Evolutionary conservation across 2,113 vertebrate genomes (phyloP).

Genomic region (Nothocercus nigrocapillus): DNA sequence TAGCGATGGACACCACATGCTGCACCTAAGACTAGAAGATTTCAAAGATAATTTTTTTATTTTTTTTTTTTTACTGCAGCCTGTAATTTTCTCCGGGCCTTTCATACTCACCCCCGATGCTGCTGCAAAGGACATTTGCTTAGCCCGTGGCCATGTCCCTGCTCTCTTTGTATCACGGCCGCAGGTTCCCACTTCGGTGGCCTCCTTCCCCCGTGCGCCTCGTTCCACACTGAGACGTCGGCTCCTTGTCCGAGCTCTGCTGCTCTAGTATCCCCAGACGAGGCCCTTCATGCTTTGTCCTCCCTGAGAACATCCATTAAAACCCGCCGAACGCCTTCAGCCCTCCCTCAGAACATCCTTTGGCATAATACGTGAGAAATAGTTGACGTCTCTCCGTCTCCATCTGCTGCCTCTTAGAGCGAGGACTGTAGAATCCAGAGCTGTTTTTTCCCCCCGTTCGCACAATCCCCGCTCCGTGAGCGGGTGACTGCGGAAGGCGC

Average conservation of each 20-base stretch:
- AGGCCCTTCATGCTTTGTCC: not conserved
- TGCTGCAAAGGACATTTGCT: not conserved
- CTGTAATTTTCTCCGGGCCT: not conserved
- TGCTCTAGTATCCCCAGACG: not conserved
- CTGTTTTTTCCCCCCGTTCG: not conserved
- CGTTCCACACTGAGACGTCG: not conserved
- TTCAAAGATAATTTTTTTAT: not conserved
- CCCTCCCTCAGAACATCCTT: slow-evolving; percentile 33
- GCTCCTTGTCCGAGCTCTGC: not conserved
- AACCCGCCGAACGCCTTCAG: not conserved
- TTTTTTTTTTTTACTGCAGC: not conserved
- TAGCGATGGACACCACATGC: not conserved
- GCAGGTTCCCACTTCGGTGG: not conserved
- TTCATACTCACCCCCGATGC: not conserved
- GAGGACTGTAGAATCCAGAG: slow-evolving; percentile 23
- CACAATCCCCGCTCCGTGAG: not conserved
- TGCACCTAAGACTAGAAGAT: not conserved
- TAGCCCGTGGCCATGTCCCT: not conserved
- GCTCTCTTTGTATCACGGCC: not conserved
- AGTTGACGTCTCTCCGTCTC: slow-evolving; percentile 1
- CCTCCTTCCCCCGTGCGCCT: not conserved
- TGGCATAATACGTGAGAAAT: not conserved
- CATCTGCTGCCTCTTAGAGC: slow-evolving; percentile 28
- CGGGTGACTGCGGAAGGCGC: not conserved
- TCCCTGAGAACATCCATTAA: not conserved